Evolutionary conservation across 2,888 invertebrate genomes (phyloP).

Genomic region (Rhingia campestris): DNA sequence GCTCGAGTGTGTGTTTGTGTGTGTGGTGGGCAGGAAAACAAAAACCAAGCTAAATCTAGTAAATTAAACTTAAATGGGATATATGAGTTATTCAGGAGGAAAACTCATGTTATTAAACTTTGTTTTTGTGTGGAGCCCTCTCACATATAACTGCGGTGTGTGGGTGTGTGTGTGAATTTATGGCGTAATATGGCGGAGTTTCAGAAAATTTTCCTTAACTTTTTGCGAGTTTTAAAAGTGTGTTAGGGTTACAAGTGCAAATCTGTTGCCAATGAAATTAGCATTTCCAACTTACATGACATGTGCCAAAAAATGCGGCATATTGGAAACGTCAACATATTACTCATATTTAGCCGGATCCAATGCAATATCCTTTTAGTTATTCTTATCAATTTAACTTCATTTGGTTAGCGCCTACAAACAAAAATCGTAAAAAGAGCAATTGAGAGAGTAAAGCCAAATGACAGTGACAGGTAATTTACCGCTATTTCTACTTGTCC

Average conservation of each 20-base stretch:
- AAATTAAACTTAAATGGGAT: conserved; percentile 4
- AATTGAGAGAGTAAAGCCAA: too few species aligned
- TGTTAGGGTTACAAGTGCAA: background rate
- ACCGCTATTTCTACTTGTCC: too few species aligned
- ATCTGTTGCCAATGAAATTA: too few species aligned
- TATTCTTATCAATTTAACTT: too few species aligned
- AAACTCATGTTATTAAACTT: background rate
- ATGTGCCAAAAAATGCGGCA: too few species aligned
- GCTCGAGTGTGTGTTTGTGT: conserved; percentile 4
- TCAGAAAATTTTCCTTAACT: background rate
- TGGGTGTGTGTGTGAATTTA: background rate
- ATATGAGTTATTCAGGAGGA: background rate
- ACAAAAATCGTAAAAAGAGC: too few species aligned
- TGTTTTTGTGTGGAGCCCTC: background rate
- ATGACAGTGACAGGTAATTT: too few species aligned
- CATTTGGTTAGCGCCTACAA: too few species aligned
- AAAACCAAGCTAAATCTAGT: background rate
- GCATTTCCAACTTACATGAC: too few species aligned
- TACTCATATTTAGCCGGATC: too few species aligned
- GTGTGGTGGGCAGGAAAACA: background rate
- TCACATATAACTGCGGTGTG: background rate
- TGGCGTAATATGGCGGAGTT: background rate
- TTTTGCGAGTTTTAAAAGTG: background rate
- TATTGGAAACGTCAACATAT: too few species aligned
- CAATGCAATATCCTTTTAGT: too few species aligned